phyloP scores from a whole-genome alignment of 1,140 invertebrate genomes.

The Anthonomus grandis region DNA sequence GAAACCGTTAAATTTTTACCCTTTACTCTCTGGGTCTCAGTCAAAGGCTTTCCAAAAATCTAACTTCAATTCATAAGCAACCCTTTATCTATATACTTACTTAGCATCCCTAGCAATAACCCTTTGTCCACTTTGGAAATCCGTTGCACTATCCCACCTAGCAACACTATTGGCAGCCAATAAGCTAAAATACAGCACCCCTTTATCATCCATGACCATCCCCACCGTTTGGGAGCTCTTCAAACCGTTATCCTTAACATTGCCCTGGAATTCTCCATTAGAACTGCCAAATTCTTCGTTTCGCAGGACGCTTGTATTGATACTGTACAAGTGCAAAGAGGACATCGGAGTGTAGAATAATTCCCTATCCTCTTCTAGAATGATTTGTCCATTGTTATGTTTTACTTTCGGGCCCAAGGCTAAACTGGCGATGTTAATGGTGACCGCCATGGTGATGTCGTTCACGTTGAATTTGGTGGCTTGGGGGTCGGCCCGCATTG shows the following conservation, averaged over 20 bases:
- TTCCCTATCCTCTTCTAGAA: conserved; percentile 49
- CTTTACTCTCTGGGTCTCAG: neutral
- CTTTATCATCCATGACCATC: conserved; percentile 67
- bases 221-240: conserved; percentile 66
- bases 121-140: conserved; percentile 47
- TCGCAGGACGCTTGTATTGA: conserved; percentile 57
- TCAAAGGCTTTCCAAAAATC: neutral
- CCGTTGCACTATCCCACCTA: conserved; percentile 59
- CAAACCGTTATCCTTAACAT: conserved; percentile 56
- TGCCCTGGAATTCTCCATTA: conserved; percentile 30
- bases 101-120: conserved; percentile 63
- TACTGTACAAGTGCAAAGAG: conserved; percentile 61
- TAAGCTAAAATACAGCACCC: conserved; percentile 64
- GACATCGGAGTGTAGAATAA: conserved; percentile 66
- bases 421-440: conserved; percentile 62
- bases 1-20: too few species aligned
- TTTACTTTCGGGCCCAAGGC: conserved; percentile 58
- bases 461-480: conserved; percentile 58
- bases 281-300: conserved; percentile 47
- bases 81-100: neutral
- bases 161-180: conserved; percentile 62
- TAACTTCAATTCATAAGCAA: neutral
- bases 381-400: conserved; percentile 21
- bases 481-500: conserved; percentile 58
- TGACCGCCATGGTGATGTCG: conserved; percentile 53